Conservation (phyloP, 2,113 vertebrate species). For the Scolopax mira region DNA sequence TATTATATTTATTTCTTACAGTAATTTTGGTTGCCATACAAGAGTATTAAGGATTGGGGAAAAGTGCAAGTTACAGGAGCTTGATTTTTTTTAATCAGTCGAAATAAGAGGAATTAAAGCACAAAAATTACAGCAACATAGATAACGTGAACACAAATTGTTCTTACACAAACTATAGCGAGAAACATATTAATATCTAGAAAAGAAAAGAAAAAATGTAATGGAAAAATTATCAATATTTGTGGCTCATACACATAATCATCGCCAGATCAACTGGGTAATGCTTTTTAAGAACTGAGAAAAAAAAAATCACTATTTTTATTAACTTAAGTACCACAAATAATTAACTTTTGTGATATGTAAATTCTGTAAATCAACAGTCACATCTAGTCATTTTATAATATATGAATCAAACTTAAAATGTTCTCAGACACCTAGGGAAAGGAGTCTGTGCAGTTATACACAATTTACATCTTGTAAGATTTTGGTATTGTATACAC, state of each 20-base stretch:
- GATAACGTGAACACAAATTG: constrained; percentile 89
- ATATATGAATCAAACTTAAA: constrained; percentile 77
- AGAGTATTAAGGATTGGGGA: constrained; percentile 83
- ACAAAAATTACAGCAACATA: constrained; percentile 96
- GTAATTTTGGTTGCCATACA: constrained; percentile 97
- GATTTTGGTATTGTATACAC: constrained; percentile 82
- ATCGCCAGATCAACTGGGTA: constrained; percentile 77
- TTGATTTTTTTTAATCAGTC: constrained; percentile 82
- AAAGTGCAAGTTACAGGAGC: constrained; percentile 91
- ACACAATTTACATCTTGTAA: constrained; percentile 85
- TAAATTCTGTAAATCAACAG: constrained; percentile 79
- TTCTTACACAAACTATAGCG: constrained; percentile 86
- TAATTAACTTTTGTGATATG: constrained; percentile 78
- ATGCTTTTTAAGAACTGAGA: constrained; percentile 72
- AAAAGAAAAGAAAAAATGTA: constrained; percentile 70
- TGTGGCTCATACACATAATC: constrained; percentile 76
- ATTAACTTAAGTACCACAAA: constrained; percentile 84
- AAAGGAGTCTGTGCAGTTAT: constrained; percentile 79
- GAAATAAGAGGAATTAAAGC: constrained; percentile 90
- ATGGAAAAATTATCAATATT: constrained; percentile 67
- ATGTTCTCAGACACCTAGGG: constrained; percentile 71
- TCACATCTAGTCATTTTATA: constrained; percentile 79
- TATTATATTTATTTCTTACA: constrained; percentile 97
- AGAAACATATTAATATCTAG: constrained; percentile 81
- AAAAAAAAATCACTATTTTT: constrained; percentile 75